A percentile compares a stretch with the other conserved stretches of the same genome.
phyloP scores from a whole-genome alignment of 2,888 invertebrate genomes.

The Hipparchia sbordonii region DNA sequence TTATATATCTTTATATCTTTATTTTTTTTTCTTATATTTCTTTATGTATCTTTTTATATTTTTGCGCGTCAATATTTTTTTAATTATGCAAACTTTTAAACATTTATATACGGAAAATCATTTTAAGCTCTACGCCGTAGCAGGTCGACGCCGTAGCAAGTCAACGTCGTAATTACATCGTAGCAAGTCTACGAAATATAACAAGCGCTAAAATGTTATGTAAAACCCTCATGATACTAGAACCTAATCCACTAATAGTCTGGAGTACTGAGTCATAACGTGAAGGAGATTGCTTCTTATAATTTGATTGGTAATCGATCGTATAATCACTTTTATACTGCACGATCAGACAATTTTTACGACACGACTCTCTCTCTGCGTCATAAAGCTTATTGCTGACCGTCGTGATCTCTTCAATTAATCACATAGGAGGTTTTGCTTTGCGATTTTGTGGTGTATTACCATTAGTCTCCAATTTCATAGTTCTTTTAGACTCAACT shows the following conservation, averaged over 20 bases:
- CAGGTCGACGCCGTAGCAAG: conserved; percentile 27
- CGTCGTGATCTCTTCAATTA: not conserved
- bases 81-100: too few relatives aligned
- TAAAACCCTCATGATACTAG: conserved; percentile 38
- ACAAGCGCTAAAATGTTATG: conserved; percentile 45
- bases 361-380: conserved; percentile 10
- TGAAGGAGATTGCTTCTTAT: conserved; percentile 35
- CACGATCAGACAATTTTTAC: not conserved
- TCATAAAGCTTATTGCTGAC: not conserved
- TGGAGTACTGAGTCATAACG: conserved; percentile 32
- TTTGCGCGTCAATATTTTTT: too few relatives aligned
- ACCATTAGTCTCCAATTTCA: too few relatives aligned
- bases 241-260: conserved; percentile 37
- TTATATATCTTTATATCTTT: too few relatives aligned
- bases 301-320: conserved; percentile 33
- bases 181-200: conserved; percentile 50
- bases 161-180: conserved; percentile 6
- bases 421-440: not conserved
- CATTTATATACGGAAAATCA: too few relatives aligned
- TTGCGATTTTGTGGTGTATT: too few relatives aligned
- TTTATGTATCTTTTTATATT: too few relatives aligned
- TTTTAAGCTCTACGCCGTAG: conserved; percentile 37
- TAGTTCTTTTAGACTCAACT: too few relatives aligned
- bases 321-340: conserved; percentile 2
- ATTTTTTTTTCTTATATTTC: too few relatives aligned